Percentiles rank a stretch among this genome's conserved stretches.
These are phyloP conservation scores for Stichodactyla mertensii DNA, from an alignment of 64 coral and sea anemone species.

Conservation along the genomic window DNA sequence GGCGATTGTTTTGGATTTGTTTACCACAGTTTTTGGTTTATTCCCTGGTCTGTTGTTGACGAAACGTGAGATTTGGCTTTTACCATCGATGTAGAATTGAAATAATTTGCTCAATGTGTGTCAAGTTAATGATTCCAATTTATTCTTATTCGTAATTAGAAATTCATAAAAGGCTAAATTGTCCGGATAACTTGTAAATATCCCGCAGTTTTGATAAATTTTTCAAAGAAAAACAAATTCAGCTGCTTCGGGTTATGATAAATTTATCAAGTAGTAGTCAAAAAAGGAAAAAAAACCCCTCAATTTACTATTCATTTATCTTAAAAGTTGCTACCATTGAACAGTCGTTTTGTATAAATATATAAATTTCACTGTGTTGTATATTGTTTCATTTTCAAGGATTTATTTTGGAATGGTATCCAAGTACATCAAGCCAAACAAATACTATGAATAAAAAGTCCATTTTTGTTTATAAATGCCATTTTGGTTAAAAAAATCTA, in stretches of 20 bases:
- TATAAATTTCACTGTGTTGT: neutral
- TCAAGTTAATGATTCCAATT: constrained; percentile 17
- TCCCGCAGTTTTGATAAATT: neutral
- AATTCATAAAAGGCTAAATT: constrained; percentile 14
- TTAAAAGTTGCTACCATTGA: neutral
- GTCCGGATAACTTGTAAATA: constrained; percentile 20
- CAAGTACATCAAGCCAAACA: constrained; percentile 2
- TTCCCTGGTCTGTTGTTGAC: neutral
- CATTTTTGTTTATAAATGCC: neutral
- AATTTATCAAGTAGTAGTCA: neutral
- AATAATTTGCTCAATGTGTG: neutral
- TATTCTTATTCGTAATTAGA: constrained; percentile 5
- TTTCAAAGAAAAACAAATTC: constrained; percentile 15
- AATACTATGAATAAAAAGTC: neutral
- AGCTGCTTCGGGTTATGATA: neutral
- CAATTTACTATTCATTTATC: neutral
- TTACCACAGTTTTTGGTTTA: neutral
- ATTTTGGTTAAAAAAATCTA: constrained; percentile 16
- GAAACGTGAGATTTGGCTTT: neutral
- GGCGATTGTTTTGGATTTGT: neutral
- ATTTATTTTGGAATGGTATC: neutral
- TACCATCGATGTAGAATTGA: neutral
- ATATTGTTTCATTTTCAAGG: neutral
- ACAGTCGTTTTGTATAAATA: neutral
- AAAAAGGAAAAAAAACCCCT: too few species aligned